Evolutionary conservation across 2,113 vertebrate species (phyloP), one percentile per base, ranked within the genome.

Genomic region (Cyphomyrus discorhynchus): DNA sequence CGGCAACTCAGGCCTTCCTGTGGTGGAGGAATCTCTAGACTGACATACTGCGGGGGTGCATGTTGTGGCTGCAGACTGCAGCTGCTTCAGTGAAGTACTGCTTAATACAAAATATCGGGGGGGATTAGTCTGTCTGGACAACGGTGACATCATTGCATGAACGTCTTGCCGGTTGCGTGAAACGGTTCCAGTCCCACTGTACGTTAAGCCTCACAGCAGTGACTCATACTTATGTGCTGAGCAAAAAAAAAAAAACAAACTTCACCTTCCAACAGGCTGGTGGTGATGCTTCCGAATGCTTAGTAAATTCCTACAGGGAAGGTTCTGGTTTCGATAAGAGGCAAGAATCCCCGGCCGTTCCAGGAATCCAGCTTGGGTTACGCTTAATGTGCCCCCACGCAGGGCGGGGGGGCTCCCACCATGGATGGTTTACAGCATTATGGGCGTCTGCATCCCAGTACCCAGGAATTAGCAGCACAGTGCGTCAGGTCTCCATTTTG

Each of bases 291-390:
- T 83, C 5, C 0, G 52, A 89, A 84, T 17, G 47, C 50, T 46
- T 39, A 27, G 50, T 46, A 52, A 24, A 53, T 83, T 80, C 42
- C 88, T 84, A 31, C 53, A 42, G 24, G 80, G 47, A 80, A 35
- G 88, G 39, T 58, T 84, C 77, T 24, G 35, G 88, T 89, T 89
- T 89, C 88, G 21, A 15, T 62, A 58, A 82, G 52, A 89, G 87
- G 52, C 62, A 58, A 77, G 39, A 90, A 88, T 89, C 84, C 31
- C 87, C 10, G 56, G 86, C 35, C 89, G 31, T 89, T 89, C 83
- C 45, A 89, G 70, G 82, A 87, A 53, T 21, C 77, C 89, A 90
- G 92, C 88, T 93, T 90, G 70, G 50, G 84, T 93, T 92, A 90
- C 91, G 49, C 90, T 89, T 92, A 90, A 92, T 91, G 90, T 56